Conservation (phyloP, 2,113 vertebrate genomes). For the pig (Sus scrofa) region T2T-Sscrofa CM000822.6:16363501-16364000, state of each 20-base stretch:
- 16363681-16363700: background rate
- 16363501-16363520: background rate
- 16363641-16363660: background rate
- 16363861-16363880: background rate
- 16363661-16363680: background rate
- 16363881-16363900: background rate
- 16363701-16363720: background rate
- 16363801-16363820: background rate
- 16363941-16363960: no score
- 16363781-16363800: background rate
- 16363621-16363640: background rate
- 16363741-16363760: constrained; percentile 41
- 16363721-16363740: constrained; percentile 33
- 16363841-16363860: constrained; percentile 19
- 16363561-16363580: constrained; percentile 5
- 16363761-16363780: constrained; percentile 3
- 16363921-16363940: no score
- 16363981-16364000: no score
- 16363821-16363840: constrained; percentile 48
- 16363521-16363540: background rate
- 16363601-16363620: background rate
- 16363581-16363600: background rate
- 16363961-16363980: no score
- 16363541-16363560: background rate
- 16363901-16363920: no score